Evolutionary conservation across 2,797 vertebrate genomes (phyloP), one percentile per base, ranked within the genome.

Genomic region (Phylloscopus collybita): DNA sequence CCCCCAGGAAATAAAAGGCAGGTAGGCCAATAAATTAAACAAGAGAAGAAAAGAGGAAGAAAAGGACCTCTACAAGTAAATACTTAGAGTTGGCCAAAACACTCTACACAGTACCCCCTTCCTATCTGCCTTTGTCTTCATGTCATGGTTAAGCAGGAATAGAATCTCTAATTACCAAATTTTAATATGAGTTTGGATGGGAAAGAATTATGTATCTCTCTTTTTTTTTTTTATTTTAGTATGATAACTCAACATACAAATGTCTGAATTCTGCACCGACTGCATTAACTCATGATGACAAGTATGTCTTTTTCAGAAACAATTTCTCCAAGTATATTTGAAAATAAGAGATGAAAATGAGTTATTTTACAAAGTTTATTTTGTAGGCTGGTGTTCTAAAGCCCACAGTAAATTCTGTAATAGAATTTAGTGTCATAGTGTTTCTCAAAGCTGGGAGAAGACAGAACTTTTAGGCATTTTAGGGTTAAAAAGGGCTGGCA

Each of bases 401-500:
- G 27, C 16, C 30, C 34, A 27, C 16, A 78, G 18, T 62, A 80
- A 88, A 91, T 47, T 62, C 75, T 18, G 8, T 21, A 64, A 26
- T 34, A 61, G 79, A 93, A 82, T 79, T 65, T 70, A 78, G 44
- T 36, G 32, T 62, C 49, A n/a, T 38, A 38, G 9, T 45, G 42
- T 66, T 92, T 73, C n/a, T 79, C 60, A 93, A 96, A 70, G 26
- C 59, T 90, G 64, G 17, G 47, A 80, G 34, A 86, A 30, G 54
- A 90, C 21, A 81, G 64, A 86, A 90, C 59, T n/a, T 50, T 56
- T 71, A 66, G 64, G 47, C 5, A 3, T 84, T 88, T 86, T 61
- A 86, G 51, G 81, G 91, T 88, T 95, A 60, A 78, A 91, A 86
- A 80, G 66, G 87, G 60, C 57, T 94, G 34, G 54, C 57, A 94